These are phyloP conservation scores for Megalurothrips usitatus DNA, from an alignment of 2,888 invertebrate genomes.

Conservation along the genomic window DNA sequence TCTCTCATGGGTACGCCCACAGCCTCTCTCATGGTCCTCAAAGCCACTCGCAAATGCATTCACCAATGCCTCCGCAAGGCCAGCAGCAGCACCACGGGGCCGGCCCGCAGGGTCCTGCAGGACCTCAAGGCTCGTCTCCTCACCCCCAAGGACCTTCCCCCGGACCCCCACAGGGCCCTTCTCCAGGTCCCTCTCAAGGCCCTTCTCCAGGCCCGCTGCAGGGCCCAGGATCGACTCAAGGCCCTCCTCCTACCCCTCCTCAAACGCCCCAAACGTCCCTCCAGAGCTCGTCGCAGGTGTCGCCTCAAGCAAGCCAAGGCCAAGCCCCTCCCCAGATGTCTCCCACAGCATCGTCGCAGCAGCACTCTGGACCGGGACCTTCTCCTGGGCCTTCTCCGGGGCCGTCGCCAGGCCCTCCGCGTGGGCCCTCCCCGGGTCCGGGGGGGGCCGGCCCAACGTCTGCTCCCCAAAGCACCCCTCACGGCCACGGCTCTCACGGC, in stretches of 20 bases:
- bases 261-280: not conserved
- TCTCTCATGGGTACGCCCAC: not conserved
- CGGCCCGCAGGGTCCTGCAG: not conserved
- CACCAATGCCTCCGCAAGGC: not conserved
- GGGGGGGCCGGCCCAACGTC: not conserved
- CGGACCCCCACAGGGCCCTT: not conserved
- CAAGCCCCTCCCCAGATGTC: not conserved
- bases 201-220: not conserved
- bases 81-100: not conserved
- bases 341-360: not conserved
- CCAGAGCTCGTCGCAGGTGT: not conserved
- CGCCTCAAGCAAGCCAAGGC: not conserved
- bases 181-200: not conserved
- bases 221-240: not conserved
- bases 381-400: not conserved
- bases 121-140: not conserved
- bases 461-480: not conserved
- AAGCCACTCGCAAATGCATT: constrained; percentile 2
- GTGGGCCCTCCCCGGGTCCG: not conserved
- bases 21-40: constrained; percentile 2
- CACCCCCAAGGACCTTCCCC: constrained; percentile 6
- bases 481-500: not conserved
- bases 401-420: not conserved
- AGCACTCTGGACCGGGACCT: not conserved
- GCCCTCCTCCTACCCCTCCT: not conserved